Evolutionary conservation across 2,888 invertebrate genomes (phyloP).

Genomic region (Chironomus tentans): DNA sequence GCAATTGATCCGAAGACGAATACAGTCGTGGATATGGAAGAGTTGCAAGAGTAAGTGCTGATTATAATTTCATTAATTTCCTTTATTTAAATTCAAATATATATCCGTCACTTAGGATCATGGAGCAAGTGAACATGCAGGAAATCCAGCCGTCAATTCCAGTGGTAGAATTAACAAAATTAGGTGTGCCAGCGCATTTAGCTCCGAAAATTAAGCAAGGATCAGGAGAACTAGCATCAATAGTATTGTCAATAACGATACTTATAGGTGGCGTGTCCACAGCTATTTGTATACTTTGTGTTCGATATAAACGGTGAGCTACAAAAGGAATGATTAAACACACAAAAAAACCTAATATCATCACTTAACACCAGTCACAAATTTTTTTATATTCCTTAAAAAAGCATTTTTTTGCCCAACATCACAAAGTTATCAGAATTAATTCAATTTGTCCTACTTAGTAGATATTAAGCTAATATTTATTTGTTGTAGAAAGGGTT

Average conservation of each 20-base stretch:
- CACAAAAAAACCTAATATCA: background rate
- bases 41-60: conserved; percentile 59
- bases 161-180: conserved; percentile 51
- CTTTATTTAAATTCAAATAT: too few relatives aligned
- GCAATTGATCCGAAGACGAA: conserved; percentile 75
- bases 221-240: conserved; percentile 69
- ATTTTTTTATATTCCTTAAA: background rate
- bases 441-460: too few relatives aligned
- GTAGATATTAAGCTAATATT: too few relatives aligned
- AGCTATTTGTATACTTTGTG: conserved; percentile 66
- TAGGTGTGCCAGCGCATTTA: conserved; percentile 38
- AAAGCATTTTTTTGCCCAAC: background rate
- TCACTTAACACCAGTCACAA: background rate
- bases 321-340: background rate
- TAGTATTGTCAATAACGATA: conserved; percentile 70
- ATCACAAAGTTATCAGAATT: too few relatives aligned
- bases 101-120: conserved; percentile 49
- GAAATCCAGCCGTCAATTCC: conserved; percentile 56
- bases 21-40: conserved; percentile 70
- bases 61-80: background rate
- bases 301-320: conserved; percentile 45
- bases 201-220: conserved; percentile 47
- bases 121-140: conserved; percentile 51
- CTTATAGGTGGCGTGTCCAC: conserved; percentile 72
- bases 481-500: too few relatives aligned